Base-by-base conservation (phyloP, 2,113 vertebrate species). In the Cyanoderma ruficeps region DNA sequence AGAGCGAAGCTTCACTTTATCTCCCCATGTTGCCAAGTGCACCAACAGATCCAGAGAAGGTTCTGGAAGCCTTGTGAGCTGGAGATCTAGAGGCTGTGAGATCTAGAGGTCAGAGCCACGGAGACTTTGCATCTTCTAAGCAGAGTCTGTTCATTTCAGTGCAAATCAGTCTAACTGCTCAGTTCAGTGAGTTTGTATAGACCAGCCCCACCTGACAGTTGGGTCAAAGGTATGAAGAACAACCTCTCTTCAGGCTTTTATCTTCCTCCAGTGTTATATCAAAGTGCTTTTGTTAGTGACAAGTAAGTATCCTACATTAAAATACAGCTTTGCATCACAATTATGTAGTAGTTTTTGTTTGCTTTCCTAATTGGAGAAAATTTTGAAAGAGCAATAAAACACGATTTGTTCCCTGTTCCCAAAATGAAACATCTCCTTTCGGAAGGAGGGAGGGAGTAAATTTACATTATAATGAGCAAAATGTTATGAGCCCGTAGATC, bases 321-420 rank as follows among this genome's bases (percentile, higher is more conserved):
- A 90, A 52, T 44, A 90, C 33, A 79, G 79, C 57, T 63, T 94
- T 82, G 65, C 35, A 37, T 90, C 64, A 83, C 49, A 90, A 93
- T 95, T 95, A 90, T 96, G 78, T 94, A 81, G 79, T 90, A 77
- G 82, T 19, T 90, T 94, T 92, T 96, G 86, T 94, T 96, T 96
- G 90, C 77, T 46, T 85, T 93, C 75, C 82, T 87, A 96, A 90
- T 94, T 92, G 92, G 81, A 89, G 78, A 93, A 97, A 90, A 83
- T 93, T 95, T 93, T 95, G 75, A 94, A 90, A 78, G 83, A 75
- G 87, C 96, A 89, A 93, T 94, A 92, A 96, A 95, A 86, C 81
- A 89, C 87, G 78, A 61, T 90, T 95, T 95, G 83, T 97, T 94
- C 92, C 89, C 68, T 94, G 88, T 94, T 89, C 92, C 93, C 52